These are phyloP conservation scores for Vombatus ursinus DNA, from an alignment of 2,113 vertebrate species.

Conservation along the genomic window DNA sequence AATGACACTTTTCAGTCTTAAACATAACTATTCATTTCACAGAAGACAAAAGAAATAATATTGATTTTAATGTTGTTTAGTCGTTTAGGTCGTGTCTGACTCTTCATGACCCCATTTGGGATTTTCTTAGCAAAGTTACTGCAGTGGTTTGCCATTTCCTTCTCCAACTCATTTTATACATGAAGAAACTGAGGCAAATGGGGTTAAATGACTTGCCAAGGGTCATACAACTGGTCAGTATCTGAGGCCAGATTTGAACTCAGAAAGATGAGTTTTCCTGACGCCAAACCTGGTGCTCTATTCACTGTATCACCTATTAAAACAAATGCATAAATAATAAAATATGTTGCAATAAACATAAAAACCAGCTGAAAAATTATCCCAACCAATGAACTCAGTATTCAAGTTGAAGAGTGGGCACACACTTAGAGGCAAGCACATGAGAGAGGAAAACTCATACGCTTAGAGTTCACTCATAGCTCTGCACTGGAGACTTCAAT, in stretches of 20 bases:
- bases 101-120: no score
- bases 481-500: neutral
- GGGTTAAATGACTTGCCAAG: no score
- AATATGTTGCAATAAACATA: neutral
- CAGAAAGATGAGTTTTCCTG: no score
- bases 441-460: neutral
- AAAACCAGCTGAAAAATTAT: neutral
- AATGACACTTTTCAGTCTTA: neutral
- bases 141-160: no score
- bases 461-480: neutral
- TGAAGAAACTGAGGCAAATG: no score
- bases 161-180: no score
- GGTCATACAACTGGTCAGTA: no score
- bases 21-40: neutral
- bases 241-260: no score
- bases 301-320: neutral
- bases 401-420: neutral
- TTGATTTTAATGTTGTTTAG: neutral
- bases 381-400: neutral
- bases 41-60: neutral
- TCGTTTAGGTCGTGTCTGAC: no score
- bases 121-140: no score
- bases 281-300: no score
- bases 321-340: neutral
- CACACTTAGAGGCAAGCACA: neutral